phyloP scores from a whole-genome alignment of 2,888 invertebrate species.

The Melanchra persicariae region DNA sequence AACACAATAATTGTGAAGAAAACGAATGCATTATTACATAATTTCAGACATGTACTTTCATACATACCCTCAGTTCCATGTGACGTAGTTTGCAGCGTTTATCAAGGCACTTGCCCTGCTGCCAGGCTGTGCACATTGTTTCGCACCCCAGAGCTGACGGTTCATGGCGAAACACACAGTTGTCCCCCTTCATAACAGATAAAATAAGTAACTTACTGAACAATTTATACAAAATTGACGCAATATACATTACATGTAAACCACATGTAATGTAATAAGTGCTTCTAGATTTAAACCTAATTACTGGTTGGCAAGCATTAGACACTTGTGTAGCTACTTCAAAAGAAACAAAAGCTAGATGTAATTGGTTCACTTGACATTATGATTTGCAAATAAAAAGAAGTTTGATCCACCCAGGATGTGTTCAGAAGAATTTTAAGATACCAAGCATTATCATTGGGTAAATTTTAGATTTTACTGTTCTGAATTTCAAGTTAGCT shows the following conservation, averaged over 20 bases:
- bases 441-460: neutral
- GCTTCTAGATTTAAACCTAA: conserved; percentile 40
- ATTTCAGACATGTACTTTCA: neutral
- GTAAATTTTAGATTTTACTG: neutral
- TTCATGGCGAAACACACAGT: conserved; percentile 96
- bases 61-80: conserved; percentile 94
- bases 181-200: conserved; percentile 92
- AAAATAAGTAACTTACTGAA: conserved; percentile 48
- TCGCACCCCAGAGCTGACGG: conserved; percentile 95
- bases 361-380: conserved; percentile 26
- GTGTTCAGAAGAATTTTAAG: neutral
- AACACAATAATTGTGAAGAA: conserved; percentile 2
- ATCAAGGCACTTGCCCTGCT: conserved; percentile 95
- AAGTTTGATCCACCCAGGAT: neutral
- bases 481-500: neutral
- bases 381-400: conserved; percentile 9
- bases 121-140: conserved; percentile 95
- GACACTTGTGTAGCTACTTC: conserved; percentile 20
- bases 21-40: conserved; percentile 17
- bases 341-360: conserved; percentile 44
- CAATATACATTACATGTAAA: conserved; percentile 15
- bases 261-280: conserved; percentile 35
- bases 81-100: conserved; percentile 95
- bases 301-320: conserved; percentile 29
- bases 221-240: neutral